Conservation (phyloP, 2,888 invertebrate genomes). For the Bombyx huttoni region DNA sequence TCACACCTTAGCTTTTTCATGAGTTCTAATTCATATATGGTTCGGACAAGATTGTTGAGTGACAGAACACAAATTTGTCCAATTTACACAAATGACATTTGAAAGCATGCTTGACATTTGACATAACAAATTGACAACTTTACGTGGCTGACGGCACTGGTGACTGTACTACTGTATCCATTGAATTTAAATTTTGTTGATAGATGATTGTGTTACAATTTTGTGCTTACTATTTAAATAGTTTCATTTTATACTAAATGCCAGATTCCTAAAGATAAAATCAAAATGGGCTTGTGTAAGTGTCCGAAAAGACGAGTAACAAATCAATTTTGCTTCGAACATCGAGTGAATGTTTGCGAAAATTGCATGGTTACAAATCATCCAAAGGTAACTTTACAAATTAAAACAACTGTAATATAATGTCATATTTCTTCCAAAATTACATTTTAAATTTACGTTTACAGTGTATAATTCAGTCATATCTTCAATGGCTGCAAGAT, state of each 20-base stretch:
- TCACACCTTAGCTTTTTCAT: too few species aligned
- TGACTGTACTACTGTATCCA: too few species aligned
- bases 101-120: conserved; percentile 5
- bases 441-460: conserved; percentile 23
- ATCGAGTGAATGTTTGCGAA: conserved; percentile 99
- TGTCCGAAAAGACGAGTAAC: conserved; percentile 98
- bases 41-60: too few species aligned
- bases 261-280: neutral
- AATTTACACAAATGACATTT: neutral
- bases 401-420: neutral
- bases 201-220: neutral
- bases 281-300: conserved; percentile 95
- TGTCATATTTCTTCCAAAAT: neutral
- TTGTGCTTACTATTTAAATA: conserved; percentile 6
- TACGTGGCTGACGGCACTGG: conserved; percentile 32
- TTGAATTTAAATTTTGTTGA: neutral
- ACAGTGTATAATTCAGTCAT: conserved; percentile 98
- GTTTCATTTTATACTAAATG: conserved; percentile 3
- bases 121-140: conserved; percentile 12
- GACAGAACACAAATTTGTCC: too few species aligned
- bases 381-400: conserved; percentile 80
- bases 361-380: conserved; percentile 98
- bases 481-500: conserved; percentile 97
- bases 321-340: conserved; percentile 99
- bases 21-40: too few species aligned